These are phyloP conservation scores for Tenthredo mesomela DNA, from an alignment of 2,888 invertebrate species.

Conservation along the genomic window DNA sequence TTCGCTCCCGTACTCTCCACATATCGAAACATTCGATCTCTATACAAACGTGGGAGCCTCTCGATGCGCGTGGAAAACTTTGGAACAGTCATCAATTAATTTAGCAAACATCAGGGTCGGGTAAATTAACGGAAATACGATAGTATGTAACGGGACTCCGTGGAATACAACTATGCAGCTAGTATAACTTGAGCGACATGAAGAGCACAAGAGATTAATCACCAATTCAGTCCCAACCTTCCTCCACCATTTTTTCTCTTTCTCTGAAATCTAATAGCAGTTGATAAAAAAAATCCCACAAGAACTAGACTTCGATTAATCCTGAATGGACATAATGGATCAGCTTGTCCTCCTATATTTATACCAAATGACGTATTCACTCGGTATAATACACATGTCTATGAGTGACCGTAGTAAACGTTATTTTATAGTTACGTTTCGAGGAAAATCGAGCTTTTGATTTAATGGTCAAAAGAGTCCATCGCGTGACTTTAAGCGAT, in stretches of 20 bases:
- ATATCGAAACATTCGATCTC: constrained; percentile 49
- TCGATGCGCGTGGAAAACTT: constrained; percentile 22
- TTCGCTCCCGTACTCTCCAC: constrained; percentile 31
- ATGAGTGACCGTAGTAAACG: not conserved
- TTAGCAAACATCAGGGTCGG: constrained; percentile 45
- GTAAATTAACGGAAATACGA: constrained; percentile 50
- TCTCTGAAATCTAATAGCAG: constrained; percentile 1
- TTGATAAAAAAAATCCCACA: constrained; percentile 19
- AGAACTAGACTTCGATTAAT: not conserved
- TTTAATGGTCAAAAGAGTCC: not conserved
- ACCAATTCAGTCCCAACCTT: constrained; percentile 8
- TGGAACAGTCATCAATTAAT: constrained; percentile 46
- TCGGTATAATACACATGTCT: not conserved
- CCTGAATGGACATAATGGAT: not conserved
- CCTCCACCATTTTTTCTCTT: not conserved
- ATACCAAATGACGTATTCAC: not conserved
- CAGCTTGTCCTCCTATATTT: not conserved
- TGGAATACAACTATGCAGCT: constrained; percentile 1
- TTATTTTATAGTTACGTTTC: not conserved
- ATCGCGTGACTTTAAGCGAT: not conserved
- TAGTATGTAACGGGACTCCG: constrained; percentile 21
- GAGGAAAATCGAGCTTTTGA: not conserved
- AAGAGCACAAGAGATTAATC: constrained; percentile 40
- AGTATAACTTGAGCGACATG: not conserved
- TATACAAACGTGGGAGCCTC: constrained; percentile 26